Conservation (phyloP, 2,797 vertebrate species). For the Sitta carolinensis region DNA sequence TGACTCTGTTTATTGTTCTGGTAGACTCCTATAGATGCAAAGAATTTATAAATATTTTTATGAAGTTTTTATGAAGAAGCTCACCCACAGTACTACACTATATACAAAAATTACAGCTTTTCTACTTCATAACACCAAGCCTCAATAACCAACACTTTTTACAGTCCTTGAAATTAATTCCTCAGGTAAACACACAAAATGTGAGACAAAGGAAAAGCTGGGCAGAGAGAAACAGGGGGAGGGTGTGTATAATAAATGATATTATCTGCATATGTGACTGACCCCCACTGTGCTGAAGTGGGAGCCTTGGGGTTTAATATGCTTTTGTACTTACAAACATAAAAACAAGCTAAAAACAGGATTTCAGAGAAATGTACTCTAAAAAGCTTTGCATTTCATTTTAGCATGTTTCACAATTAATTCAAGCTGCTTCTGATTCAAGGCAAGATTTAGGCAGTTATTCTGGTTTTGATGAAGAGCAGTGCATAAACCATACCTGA, state of each 20-base stretch:
- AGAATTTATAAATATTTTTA: constrained; percentile 4
- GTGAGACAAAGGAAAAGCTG: not conserved
- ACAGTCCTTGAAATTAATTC: not conserved
- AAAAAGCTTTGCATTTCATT: not conserved
- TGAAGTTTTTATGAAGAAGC: not conserved
- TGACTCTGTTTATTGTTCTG: not conserved
- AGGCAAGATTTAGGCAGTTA: not conserved
- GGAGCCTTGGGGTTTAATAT: not conserved
- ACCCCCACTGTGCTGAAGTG: not conserved
- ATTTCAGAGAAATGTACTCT: not conserved
- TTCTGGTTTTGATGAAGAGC: not conserved
- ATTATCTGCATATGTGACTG: not conserved
- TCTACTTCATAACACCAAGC: not conserved
- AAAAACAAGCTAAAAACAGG: not conserved
- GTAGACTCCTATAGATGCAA: not conserved
- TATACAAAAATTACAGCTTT: not conserved
- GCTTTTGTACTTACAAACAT: not conserved
- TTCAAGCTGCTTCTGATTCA: not conserved
- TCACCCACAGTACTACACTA: not conserved
- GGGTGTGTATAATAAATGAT: not conserved
- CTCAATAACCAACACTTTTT: not conserved
- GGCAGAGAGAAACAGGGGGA: not conserved
- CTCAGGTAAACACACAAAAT: not conserved
- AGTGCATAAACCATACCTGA: not conserved
- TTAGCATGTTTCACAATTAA: not conserved